Evolutionary conservation across 92 coral and sea anemone species (phyloP), one percentile per base, ranked within the genome.

Genomic region (Meandrina meandrites): DNA sequence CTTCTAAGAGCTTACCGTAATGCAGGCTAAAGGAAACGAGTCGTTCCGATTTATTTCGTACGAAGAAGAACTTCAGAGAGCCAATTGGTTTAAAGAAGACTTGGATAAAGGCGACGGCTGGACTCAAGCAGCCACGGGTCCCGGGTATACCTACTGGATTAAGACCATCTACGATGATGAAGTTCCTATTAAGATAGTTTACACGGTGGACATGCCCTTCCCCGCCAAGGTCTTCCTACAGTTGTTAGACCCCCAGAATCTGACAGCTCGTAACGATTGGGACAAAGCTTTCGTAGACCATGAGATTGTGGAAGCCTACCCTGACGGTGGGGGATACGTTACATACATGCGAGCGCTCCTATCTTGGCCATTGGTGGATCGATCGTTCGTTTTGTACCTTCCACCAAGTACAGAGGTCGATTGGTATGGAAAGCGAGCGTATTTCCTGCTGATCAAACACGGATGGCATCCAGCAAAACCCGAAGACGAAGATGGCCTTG

Each of bases 381-480:
- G 89, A 51, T 80, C 84, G 22, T 86, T 79, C 17, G 89, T 86
- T 4, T 37, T 86, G 45, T 80, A 54, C n/a, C 68, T 78, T 79
- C 58, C 89, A 51, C 53, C 89, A 16, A 79, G 40, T 47, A 56
- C 1, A 42, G 83, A 79, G 74, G 42, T 79, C 16, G 83, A 79
- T n/a, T 79, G 89, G 89, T 79, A 56, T 45, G 89, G 89, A 18
- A 86, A 66, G 83, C 34, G 17, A 62, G 89, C 86, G 4, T 35
- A 27, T 30, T 69, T 79, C 57, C 27, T 78, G 42, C 36, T 68
- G 69, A 56, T n/a, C 42, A 50, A 54, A 15, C 51, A 86, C 42
- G 86, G 79, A 16, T 34, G 35, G 85, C 87, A 86, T 42, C 76
- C 57, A 32, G 47, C 89, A 1, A 86, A 86, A 32, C 88, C 87